A percentile compares a stretch with the other conserved stretches of the same genome.
Evolutionary conservation across 2,888 invertebrate genomes (phyloP).

Genomic region (Euphydryas editha): DNA sequence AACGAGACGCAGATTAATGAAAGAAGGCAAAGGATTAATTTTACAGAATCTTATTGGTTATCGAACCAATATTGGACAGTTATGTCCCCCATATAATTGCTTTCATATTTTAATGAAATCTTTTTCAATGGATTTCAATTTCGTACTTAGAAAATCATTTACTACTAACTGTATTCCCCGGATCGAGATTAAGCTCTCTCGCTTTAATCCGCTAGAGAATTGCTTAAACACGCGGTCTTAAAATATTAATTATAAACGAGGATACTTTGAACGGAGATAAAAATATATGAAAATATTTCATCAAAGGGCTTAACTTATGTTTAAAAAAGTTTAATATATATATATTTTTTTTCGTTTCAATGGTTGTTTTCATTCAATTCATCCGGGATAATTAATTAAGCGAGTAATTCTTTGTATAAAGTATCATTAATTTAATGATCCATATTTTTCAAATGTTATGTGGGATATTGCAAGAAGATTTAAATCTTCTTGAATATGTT

Average conservation of each 20-base stretch:
- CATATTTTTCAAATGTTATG: no score
- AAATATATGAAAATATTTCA: conserved; percentile 33
- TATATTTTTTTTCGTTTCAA: conserved; percentile 10
- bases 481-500: no score
- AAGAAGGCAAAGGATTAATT: conserved; percentile 61
- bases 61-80: conserved; percentile 57
- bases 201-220: conserved; percentile 43
- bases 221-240: conserved; percentile 43
- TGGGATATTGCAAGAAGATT: no score
- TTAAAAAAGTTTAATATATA: background rate
- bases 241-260: conserved; percentile 42
- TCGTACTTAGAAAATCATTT: conserved; percentile 43
- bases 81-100: conserved; percentile 46
- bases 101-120: conserved; percentile 56
- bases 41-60: conserved; percentile 57
- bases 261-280: conserved; percentile 23
- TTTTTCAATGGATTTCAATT: conserved; percentile 51
- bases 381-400: no score
- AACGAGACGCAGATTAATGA: conserved; percentile 61
- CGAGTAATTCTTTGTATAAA: no score
- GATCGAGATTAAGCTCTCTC: conserved; percentile 39
- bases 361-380: no score
- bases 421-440: no score
- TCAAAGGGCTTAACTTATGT: conserved; percentile 19
- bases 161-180: conserved; percentile 39